These are phyloP conservation scores for Enteromius radiatus DNA, from an alignment of 2,797 vertebrate species.

Conservation along the genomic window DNA sequence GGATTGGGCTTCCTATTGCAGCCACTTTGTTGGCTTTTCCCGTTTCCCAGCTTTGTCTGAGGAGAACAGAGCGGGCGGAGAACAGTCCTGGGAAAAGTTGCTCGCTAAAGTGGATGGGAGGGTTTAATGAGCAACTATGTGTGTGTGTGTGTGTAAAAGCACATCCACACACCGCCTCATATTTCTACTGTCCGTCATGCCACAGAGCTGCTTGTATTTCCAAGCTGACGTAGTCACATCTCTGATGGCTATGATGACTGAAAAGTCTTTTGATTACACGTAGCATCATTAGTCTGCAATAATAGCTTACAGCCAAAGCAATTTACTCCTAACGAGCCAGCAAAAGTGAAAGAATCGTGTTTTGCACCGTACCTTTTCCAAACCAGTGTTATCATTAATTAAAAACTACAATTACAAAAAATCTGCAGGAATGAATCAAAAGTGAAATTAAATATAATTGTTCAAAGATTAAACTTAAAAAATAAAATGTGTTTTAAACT, in stretches of 20 bases:
- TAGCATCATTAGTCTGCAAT: neutral
- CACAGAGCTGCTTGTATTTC: neutral
- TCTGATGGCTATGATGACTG: neutral
- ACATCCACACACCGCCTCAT: conserved; percentile 49
- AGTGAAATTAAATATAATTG: neutral
- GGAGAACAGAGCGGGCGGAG: conserved; percentile 60
- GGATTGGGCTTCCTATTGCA: conserved; percentile 60
- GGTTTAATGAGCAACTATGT: conserved; percentile 53
- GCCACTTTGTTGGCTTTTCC: conserved; percentile 62
- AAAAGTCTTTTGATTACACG: conserved; percentile 6
- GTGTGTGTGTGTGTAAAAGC: conserved; percentile 40
- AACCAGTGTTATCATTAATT: neutral
- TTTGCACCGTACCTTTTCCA: neutral
- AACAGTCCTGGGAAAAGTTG: conserved; percentile 62
- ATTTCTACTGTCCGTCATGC: conserved; percentile 24
- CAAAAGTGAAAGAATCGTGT: neutral
- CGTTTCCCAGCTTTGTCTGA: conserved; percentile 69
- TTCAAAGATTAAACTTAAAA: neutral
- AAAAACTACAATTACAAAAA: neutral
- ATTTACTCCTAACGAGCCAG: neutral
- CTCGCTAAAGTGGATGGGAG: conserved; percentile 61
- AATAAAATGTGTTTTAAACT: neutral
- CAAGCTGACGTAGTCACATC: neutral
- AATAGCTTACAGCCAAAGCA: neutral
- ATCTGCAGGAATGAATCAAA: neutral